Evolutionary conservation across 2,888 invertebrate species (phyloP).

Genomic region (Pandemis corylana): DNA sequence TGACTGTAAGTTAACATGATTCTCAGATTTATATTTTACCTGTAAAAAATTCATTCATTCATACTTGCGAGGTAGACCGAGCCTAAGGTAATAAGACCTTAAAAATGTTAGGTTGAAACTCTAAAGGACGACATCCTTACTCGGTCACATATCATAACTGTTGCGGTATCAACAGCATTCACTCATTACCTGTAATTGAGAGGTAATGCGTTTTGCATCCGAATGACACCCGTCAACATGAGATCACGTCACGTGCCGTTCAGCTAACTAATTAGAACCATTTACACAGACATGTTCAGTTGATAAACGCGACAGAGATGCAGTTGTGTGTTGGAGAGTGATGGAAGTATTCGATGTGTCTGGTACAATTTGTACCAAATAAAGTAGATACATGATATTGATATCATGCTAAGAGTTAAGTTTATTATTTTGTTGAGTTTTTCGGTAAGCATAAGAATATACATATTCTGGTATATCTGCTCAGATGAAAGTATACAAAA

Average conservation of each 20-base stretch:
- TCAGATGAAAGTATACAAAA: no score
- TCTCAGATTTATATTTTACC: no score
- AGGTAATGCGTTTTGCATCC: slow-evolving; percentile 36
- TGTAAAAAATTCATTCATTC: no score
- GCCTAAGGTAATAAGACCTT: no score
- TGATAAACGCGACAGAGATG: not conserved
- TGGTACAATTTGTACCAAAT: not conserved
- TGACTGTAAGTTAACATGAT: no score
- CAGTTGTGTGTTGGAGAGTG: no score
- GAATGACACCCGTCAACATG: not conserved
- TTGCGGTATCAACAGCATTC: slow-evolving; percentile 1
- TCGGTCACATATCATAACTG: slow-evolving; percentile 27
- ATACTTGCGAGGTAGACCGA: no score
- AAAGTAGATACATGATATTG: not conserved
- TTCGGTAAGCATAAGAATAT: no score
- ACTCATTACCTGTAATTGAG: slow-evolving; percentile 26
- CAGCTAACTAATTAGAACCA: slow-evolving; percentile 18
- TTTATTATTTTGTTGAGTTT: no score
- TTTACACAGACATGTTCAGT: not conserved
- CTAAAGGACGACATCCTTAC: not conserved
- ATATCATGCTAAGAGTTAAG: no score
- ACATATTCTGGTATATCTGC: no score
- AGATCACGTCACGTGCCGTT: not conserved
- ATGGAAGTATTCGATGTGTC: no score
- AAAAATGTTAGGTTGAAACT: not conserved